These are phyloP conservation scores for Meliscaeva auricollis DNA, from an alignment of 2,888 invertebrate genomes.

Conservation along the genomic window DNA sequence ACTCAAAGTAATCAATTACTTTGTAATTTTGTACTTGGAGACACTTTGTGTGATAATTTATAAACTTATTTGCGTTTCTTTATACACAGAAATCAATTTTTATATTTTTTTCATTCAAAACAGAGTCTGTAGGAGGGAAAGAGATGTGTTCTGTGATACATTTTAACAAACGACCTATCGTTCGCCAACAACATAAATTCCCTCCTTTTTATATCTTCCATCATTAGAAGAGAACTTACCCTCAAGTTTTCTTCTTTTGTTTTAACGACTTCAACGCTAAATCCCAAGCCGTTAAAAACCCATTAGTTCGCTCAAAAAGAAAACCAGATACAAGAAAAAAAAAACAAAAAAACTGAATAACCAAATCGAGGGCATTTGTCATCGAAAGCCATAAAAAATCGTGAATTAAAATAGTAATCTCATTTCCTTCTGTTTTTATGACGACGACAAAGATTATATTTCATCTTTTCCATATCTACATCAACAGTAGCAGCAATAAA, in stretches of 20 bases:
- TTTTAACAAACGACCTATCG: too few species aligned
- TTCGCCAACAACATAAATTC: not conserved
- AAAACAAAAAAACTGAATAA: conserved; percentile 6
- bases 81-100: too few species aligned
- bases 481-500: conserved; percentile 29
- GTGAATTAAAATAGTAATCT: conserved; percentile 47
- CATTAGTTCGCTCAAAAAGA: conserved; percentile 39
- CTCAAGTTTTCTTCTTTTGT: not conserved
- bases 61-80: too few species aligned
- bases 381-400: conserved; percentile 61
- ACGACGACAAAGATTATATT: conserved; percentile 28
- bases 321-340: too few species aligned
- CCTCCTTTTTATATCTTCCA: not conserved
- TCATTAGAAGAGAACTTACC: not conserved
- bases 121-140: too few species aligned
- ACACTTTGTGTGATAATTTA: too few species aligned
- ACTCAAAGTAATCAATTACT: too few species aligned
- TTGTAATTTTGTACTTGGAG: too few species aligned
- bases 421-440: conserved; percentile 55
- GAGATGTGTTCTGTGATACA: too few species aligned
- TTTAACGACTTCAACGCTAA: conserved; percentile 31
- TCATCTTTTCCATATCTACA: conserved; percentile 6
- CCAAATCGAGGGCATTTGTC: conserved; percentile 60
- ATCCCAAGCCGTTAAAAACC: conserved; percentile 54
- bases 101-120: too few species aligned